Evolutionary conservation across 1,140 invertebrate species (phyloP).

Genomic region (Zelostemma sp.): DNA sequence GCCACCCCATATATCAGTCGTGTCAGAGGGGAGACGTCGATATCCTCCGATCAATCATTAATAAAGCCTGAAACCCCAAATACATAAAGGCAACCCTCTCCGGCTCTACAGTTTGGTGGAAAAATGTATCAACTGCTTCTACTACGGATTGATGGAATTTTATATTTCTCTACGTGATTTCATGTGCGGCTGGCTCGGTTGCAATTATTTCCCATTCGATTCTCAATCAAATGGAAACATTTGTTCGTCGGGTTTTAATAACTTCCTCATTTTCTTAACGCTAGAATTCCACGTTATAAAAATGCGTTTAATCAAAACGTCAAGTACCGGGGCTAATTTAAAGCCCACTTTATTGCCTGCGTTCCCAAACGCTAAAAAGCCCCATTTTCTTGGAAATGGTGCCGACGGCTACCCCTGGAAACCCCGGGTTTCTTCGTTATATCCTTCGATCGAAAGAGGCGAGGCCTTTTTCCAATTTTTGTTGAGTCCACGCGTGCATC

Average conservation of each 20-base stretch:
- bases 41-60: constrained; percentile 71
- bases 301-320: too few species aligned
- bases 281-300: too few species aligned
- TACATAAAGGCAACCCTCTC: constrained; percentile 57
- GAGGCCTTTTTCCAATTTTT: constrained; percentile 59
- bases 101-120: constrained; percentile 38
- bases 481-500: constrained; percentile 34
- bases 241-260: too few species aligned
- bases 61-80: constrained; percentile 69
- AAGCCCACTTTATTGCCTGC: too few species aligned
- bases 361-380: constrained; percentile 18
- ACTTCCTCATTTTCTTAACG: too few species aligned
- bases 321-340: too few species aligned
- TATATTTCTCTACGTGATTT: constrained; percentile 66
- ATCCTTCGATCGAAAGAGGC: constrained; percentile 41
- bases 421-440: constrained; percentile 20
- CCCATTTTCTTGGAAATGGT: constrained; percentile 40
- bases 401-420: constrained; percentile 24
- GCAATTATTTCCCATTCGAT: too few species aligned
- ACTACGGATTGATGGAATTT: constrained; percentile 69
- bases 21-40: constrained; percentile 68
- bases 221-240: too few species aligned
- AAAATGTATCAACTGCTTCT: constrained; percentile 63
- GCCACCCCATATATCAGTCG: constrained; percentile 65
- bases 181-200: constrained; percentile 29